These are phyloP conservation scores for Saccopteryx leptura DNA, from an alignment of 2,113 vertebrate genomes.

Conservation along the genomic window DNA sequence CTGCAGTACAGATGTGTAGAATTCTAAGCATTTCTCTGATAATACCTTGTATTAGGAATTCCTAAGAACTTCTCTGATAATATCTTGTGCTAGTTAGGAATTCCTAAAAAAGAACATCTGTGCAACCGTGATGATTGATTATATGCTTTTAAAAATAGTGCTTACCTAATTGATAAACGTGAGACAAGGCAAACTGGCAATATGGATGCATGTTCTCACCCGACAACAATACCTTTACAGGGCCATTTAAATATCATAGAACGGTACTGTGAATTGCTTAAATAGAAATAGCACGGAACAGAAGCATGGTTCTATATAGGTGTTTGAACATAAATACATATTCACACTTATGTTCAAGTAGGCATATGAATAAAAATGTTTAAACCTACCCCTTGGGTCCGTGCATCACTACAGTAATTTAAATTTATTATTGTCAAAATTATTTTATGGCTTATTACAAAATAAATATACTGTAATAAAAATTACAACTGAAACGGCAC, in stretches of 20 bases:
- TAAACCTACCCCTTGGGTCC: not conserved
- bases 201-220: not conserved
- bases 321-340: not conserved
- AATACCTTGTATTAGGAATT: not conserved
- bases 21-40: not conserved
- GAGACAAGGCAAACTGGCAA: not conserved
- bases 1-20: not conserved
- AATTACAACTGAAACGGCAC: not conserved
- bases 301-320: not conserved
- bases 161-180: not conserved
- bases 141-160: not conserved
- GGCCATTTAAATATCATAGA: not conserved
- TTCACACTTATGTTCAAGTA: not conserved
- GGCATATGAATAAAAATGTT: not conserved
- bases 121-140: not conserved
- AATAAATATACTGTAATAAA: not conserved
- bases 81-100: not conserved
- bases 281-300: not conserved
- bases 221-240: not conserved
- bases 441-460: not conserved
- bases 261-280: not conserved
- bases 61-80: not conserved
- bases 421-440: not conserved
- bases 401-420: not conserved
- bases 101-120: not conserved